These are phyloP conservation scores for Aselliscus stoliczkanus DNA, from an alignment of 2,797 vertebrate species.

Conservation along the genomic window DNA sequence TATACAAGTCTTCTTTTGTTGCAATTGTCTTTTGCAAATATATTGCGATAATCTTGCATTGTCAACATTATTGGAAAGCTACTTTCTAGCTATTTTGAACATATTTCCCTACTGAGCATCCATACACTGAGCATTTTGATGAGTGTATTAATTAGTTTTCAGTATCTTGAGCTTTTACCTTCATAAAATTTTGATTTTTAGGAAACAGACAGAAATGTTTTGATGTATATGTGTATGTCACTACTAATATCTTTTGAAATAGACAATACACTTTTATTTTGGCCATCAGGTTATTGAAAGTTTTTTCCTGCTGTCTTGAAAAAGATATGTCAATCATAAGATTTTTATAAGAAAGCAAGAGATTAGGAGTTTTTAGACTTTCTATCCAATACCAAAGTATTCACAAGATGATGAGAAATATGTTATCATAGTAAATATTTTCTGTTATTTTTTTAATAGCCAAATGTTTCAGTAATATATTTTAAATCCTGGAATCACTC, in stretches of 20 bases:
- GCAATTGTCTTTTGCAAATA: constrained; percentile 26
- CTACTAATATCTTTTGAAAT: not conserved
- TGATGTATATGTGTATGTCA: not conserved
- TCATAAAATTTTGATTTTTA: constrained; percentile 2
- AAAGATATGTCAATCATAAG: not conserved
- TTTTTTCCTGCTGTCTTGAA: constrained; percentile 6
- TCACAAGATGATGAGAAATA: not conserved
- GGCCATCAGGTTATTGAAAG: not conserved
- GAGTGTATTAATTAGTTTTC: not conserved
- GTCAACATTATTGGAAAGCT: not conserved
- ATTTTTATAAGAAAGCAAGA: constrained; percentile 6
- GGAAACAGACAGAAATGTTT: not conserved
- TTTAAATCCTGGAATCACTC: constrained; percentile 27
- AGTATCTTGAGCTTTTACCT: constrained; percentile 17
- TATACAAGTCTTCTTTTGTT: constrained; percentile 4
- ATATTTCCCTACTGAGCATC: not conserved
- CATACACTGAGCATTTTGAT: constrained; percentile 28
- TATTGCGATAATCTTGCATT: not conserved
- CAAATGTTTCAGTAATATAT: constrained; percentile 14
- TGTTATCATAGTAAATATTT: constrained; percentile 42
- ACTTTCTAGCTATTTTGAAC: not conserved
- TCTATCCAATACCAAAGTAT: not conserved
- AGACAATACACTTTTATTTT: not conserved
- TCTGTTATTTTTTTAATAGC: constrained; percentile 3
- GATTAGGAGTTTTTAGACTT: constrained; percentile 5